Evolutionary conservation across 2,797 vertebrate species (phyloP).

Genomic region (Chromis chromis): DNA sequence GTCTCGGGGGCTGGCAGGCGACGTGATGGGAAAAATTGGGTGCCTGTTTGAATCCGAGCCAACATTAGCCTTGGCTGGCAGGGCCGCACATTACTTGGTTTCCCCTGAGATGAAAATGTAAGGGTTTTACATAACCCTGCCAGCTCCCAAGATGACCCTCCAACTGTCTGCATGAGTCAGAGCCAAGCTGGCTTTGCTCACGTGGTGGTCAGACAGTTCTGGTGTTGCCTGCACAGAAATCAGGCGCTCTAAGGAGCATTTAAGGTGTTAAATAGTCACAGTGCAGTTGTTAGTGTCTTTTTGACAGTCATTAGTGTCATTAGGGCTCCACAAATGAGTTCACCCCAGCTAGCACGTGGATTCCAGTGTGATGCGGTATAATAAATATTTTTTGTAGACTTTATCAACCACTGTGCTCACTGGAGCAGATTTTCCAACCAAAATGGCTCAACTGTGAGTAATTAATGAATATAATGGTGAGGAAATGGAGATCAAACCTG

Average conservation of each 20-base stretch:
- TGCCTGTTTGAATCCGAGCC: conserved; percentile 67
- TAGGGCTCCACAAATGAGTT: background rate
- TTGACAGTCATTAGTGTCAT: background rate
- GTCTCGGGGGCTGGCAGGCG: conserved; percentile 49
- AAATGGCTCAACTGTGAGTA: background rate
- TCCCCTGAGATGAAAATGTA: conserved; percentile 41
- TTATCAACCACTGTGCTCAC: background rate
- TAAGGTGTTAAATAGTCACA: background rate
- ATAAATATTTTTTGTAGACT: background rate
- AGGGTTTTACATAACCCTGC: conserved; percentile 50
- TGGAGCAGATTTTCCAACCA: background rate
- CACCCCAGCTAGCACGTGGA: background rate
- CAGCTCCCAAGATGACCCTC: conserved; percentile 46
- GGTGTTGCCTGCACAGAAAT: conserved; percentile 4
- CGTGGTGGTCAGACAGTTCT: conserved; percentile 10
- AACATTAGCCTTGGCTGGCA: conserved; percentile 47
- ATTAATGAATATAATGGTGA: background rate
- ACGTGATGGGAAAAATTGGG: conserved; percentile 70
- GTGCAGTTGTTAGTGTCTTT: background rate
- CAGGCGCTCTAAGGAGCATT: background rate
- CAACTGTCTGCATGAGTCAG: conserved; percentile 34
- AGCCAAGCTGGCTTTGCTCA: conserved; percentile 33
- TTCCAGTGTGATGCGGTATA: background rate
- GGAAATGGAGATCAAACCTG: background rate
- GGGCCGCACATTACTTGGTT: conserved; percentile 46